Evolutionary conservation across 2,113 vertebrate species (phyloP).

Genomic region (Leucopternis melanops): DNA sequence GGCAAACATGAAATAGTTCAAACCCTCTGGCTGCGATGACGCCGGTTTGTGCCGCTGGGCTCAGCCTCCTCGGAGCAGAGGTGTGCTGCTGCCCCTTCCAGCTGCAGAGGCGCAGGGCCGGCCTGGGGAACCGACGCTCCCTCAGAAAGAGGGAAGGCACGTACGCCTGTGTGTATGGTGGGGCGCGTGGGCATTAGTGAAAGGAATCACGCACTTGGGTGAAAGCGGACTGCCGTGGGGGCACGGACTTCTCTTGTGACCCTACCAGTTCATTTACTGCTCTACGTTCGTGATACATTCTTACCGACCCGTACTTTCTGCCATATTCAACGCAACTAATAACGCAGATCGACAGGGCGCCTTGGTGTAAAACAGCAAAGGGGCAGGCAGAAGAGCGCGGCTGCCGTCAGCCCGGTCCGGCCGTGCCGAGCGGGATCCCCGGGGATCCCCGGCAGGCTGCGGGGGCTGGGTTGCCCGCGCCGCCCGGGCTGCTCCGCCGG

Average conservation of each 20-base stretch:
- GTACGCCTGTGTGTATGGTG: no score
- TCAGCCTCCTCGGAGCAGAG: background rate
- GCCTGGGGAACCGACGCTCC: no score
- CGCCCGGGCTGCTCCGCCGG: no score
- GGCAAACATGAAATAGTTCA: constrained; percentile 59
- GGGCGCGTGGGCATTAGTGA: background rate
- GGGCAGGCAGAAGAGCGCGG: background rate
- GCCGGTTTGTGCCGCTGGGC: constrained; percentile 17
- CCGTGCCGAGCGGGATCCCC: background rate
- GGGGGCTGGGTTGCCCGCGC: background rate
- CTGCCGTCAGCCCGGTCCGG: background rate
- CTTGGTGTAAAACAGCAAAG: background rate
- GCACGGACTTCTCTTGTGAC: background rate
- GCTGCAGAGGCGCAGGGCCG: background rate
- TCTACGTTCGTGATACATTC: accelerated
- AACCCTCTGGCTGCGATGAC: constrained; percentile 44
- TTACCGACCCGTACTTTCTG: background rate
- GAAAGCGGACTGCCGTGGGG: background rate
- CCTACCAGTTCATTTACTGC: no score
- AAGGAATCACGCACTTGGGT: no score
- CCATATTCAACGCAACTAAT: background rate
- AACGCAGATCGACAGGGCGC: background rate
- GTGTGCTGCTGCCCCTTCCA: background rate
- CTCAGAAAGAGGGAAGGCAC: no score
- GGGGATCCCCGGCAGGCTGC: background rate